Conservation (phyloP, 1,140 invertebrate genomes). For the Catajapyx aquilonaris region DNA sequence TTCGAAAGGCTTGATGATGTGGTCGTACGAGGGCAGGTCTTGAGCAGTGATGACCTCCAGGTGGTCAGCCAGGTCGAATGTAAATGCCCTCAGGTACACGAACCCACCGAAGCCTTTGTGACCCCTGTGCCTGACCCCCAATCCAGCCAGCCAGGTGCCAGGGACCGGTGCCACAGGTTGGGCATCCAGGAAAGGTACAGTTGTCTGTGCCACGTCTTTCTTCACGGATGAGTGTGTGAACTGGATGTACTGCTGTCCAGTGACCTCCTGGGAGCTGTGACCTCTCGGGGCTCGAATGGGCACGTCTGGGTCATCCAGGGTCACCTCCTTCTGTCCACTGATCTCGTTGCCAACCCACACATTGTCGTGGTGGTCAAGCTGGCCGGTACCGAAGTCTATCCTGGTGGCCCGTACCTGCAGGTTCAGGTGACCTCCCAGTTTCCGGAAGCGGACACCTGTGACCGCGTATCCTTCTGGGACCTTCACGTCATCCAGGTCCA, state of each 20-base stretch:
- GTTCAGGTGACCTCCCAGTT: constrained; percentile 18
- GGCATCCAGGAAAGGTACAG: constrained; percentile 19
- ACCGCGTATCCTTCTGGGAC: constrained; percentile 17
- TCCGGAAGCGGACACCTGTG: constrained; percentile 17
- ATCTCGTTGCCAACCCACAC: constrained; percentile 20
- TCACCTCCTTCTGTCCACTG: constrained; percentile 16
- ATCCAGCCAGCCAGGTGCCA: constrained; percentile 17
- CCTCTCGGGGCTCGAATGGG: constrained; percentile 12
- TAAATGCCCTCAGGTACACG: constrained; percentile 15
- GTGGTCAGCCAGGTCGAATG: too few species aligned
- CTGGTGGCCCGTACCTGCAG: constrained; percentile 18
- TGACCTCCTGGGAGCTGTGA: constrained; percentile 11
- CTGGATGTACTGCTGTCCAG: constrained; percentile 16
- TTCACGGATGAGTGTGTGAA: constrained; percentile 10
- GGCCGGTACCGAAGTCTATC: constrained; percentile 16
- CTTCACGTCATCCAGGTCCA: constrained; percentile 17
- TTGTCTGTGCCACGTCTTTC: constrained; percentile 19
- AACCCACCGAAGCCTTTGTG: constrained; percentile 17
- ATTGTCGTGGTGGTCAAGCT: constrained; percentile 10
- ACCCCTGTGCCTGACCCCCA: constrained; percentile 19
- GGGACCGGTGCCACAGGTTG: constrained; percentile 17
- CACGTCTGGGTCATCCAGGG: constrained; percentile 15
- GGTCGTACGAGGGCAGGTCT: too few species aligned
- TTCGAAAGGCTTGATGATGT: too few species aligned
- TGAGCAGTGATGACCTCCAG: too few species aligned